These are phyloP conservation scores for Plectropomus leopardus DNA, from an alignment of 2,113 vertebrate species.

Conservation along the genomic window DNA sequence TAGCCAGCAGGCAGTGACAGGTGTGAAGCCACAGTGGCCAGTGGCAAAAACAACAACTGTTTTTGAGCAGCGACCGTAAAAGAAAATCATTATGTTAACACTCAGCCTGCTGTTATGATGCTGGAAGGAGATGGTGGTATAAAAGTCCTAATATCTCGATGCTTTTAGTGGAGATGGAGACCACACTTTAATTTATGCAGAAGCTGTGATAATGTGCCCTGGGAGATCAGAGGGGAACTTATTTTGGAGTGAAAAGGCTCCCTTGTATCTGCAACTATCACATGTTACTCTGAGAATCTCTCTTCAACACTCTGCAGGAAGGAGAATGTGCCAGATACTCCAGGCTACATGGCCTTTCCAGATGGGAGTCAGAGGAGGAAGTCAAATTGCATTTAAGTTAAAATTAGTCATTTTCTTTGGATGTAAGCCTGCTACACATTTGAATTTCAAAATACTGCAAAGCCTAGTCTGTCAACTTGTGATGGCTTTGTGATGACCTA, in stretches of 20 bases:
- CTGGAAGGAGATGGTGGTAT: neutral
- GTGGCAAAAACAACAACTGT: slow-evolving; percentile 53
- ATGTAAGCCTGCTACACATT: neutral
- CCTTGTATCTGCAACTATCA: slow-evolving; percentile 70
- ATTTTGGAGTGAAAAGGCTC: slow-evolving; percentile 50
- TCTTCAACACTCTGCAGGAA: neutral
- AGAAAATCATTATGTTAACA: slow-evolving; percentile 25
- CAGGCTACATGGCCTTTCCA: slow-evolving; percentile 1
- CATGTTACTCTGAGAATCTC: slow-evolving; percentile 62
- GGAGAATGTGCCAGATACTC: slow-evolving; percentile 15
- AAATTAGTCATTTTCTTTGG: neutral
- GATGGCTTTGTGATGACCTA: neutral
- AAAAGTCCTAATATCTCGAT: neutral
- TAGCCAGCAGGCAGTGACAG: slow-evolving; percentile 50
- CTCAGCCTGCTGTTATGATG: slow-evolving; percentile 11
- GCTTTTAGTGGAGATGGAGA: neutral
- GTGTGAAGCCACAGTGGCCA: slow-evolving; percentile 40
- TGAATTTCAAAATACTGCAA: neutral
- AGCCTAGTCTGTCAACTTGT: neutral
- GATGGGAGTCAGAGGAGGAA: slow-evolving; percentile 6
- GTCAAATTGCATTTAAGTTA: neutral
- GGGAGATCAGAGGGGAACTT: slow-evolving; percentile 55
- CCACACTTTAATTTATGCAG: slow-evolving; percentile 12
- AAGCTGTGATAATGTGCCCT: slow-evolving; percentile 42
- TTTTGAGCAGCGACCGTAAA: slow-evolving; percentile 12